Conservation (phyloP, 2,888 invertebrate genomes). For the Tinea semifulvella region DNA sequence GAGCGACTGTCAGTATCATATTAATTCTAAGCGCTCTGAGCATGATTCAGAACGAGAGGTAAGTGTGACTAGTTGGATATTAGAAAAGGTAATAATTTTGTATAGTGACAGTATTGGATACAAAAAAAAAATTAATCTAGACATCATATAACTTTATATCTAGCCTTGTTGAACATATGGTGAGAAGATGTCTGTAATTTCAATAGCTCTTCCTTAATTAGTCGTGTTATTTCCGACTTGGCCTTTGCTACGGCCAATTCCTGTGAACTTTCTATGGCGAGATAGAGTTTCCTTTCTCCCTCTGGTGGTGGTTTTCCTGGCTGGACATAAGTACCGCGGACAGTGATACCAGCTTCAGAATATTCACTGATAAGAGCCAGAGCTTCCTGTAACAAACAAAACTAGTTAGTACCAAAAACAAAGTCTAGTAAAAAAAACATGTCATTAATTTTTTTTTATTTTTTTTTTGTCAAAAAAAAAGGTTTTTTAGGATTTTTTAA, state of each 20-base stretch:
- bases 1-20: too few species aligned
- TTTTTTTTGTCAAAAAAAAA: too few species aligned
- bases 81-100: too few species aligned
- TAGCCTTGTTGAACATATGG: conserved; percentile 88
- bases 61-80: too few species aligned
- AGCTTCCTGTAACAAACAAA: conserved; percentile 77
- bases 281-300: conserved; percentile 93
- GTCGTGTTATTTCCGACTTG: conserved; percentile 94
- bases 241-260: conserved; percentile 96
- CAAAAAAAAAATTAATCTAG: too few species aligned
- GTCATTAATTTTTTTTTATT: too few species aligned
- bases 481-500: too few species aligned
- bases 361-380: conserved; percentile 98
- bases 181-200: conserved; percentile 88
- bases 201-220: conserved; percentile 97
- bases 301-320: conserved; percentile 90
- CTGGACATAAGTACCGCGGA: conserved; percentile 95
- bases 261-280: conserved; percentile 98
- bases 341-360: conserved; percentile 98
- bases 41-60: too few species aligned
- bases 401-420: too few species aligned
- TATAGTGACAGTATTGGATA: too few species aligned
- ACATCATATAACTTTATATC: conserved; percentile 90
- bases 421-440: too few species aligned
- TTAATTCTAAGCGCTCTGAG: too few species aligned